These are phyloP conservation scores for Schrankia costaestrigalis DNA, from an alignment of 2,888 invertebrate species.

Conservation along the genomic window DNA sequence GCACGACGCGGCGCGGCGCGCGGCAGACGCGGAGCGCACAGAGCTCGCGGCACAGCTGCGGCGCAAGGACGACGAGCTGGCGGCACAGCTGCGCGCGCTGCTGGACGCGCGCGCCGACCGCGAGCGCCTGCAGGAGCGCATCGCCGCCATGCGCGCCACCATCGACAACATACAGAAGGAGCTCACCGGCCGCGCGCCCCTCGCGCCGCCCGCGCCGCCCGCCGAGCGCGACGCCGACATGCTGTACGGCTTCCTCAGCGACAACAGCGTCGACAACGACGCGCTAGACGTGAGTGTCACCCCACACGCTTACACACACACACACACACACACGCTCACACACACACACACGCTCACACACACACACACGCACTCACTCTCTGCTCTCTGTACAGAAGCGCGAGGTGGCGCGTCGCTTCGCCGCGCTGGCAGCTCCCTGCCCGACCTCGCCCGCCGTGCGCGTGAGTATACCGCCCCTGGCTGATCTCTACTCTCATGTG, in stretches of 20 bases:
- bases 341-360: neutral
- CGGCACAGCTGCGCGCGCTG: constrained; percentile 46
- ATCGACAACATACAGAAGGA: constrained; percentile 64
- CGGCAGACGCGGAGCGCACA: constrained; percentile 14
- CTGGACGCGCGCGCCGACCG: constrained; percentile 44
- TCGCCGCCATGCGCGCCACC: constrained; percentile 50
- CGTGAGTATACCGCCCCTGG: neutral
- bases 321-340: neutral
- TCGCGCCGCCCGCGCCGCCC: constrained; percentile 12
- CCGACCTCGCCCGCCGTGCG: neutral
- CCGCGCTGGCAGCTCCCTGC: constrained; percentile 10
- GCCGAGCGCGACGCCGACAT: constrained; percentile 18
- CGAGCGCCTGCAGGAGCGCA: constrained; percentile 53
- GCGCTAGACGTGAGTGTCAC: constrained; percentile 31
- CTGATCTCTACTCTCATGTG: neutral
- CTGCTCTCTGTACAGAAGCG: constrained; percentile 10
- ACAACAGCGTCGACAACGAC: constrained; percentile 45
- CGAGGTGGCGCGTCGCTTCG: constrained; percentile 25
- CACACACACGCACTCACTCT: neutral
- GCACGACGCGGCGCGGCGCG: constrained; percentile 14
- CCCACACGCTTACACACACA: neutral
- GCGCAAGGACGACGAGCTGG: constrained; percentile 49
- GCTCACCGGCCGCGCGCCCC: constrained; percentile 37
- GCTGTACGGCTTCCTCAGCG: constrained; percentile 38
- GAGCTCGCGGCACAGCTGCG: constrained; percentile 17